phyloP scores from a whole-genome alignment of 2,888 invertebrate species.

The Parthenolecanium corni region DNA sequence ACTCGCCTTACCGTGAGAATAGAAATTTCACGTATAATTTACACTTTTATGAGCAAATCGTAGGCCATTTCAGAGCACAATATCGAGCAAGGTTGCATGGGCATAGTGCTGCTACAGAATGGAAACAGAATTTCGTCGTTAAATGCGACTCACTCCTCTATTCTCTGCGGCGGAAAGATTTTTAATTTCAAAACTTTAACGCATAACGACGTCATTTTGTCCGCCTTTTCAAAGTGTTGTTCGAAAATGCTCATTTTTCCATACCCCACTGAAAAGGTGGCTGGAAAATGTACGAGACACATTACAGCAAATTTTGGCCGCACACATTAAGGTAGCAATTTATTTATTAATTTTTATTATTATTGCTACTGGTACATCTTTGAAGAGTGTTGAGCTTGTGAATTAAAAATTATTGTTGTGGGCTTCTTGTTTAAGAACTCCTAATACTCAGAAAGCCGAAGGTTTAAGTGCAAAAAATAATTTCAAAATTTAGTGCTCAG shows the following conservation, averaged over 20 bases:
- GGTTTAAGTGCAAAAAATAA: no score
- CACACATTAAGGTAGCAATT: no score
- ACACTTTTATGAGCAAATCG: conserved; percentile 2
- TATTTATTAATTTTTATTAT: neutral
- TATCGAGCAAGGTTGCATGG: no score
- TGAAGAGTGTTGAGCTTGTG: neutral
- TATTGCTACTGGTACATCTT: neutral
- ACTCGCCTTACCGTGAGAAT: neutral
- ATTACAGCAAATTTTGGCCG: neutral
- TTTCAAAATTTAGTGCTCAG: no score
- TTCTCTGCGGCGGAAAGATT: neutral
- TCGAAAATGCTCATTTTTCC: neutral
- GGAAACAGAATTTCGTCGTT: neutral
- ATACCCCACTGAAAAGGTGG: neutral
- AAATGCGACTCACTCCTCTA: neutral
- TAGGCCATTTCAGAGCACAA: neutral
- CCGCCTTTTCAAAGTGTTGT: neutral
- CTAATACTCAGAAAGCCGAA: no score
- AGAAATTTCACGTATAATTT: neutral
- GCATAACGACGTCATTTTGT: conserved; percentile 2
- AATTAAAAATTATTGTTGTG: no score
- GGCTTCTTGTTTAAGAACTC: no score
- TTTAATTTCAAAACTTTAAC: neutral
- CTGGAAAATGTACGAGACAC: neutral
- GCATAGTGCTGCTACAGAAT: neutral